Conservation (phyloP, 2,888 invertebrate species). For the Lithophane leautieri region DNA sequence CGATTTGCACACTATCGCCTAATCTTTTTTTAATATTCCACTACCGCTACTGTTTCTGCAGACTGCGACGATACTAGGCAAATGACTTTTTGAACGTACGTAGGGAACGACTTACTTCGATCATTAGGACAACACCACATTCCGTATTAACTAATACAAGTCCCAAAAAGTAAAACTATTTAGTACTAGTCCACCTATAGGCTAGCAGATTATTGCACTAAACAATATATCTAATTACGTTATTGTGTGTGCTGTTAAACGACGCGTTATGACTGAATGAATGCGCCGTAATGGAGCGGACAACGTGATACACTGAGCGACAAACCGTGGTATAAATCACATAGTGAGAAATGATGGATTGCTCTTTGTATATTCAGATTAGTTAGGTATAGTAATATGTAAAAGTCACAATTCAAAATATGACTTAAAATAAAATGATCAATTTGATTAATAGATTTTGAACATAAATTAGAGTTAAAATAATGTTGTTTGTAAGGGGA, state of each 20-base stretch:
- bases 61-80: background rate
- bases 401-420: background rate
- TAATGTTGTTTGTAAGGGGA: background rate
- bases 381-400: background rate
- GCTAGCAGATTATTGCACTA: conserved; percentile 28
- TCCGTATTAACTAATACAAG: background rate
- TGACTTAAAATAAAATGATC: background rate
- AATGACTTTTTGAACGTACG: too few relatives aligned
- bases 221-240: conserved; percentile 55
- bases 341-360: background rate
- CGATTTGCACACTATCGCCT: background rate
- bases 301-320: conserved; percentile 18
- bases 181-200: background rate
- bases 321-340: conserved; percentile 10
- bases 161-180: background rate
- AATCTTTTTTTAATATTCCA: background rate
- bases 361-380: background rate
- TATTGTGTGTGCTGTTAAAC: conserved; percentile 56
- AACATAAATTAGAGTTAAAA: background rate
- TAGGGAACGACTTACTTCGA: too few relatives aligned
- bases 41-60: background rate
- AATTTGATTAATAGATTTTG: background rate
- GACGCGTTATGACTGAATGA: conserved; percentile 28
- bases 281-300: background rate
- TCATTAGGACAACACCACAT: background rate